Evolutionary conservation across 2,797 vertebrate species (phyloP).

Genomic region (Poliocrania exsul): DNA sequence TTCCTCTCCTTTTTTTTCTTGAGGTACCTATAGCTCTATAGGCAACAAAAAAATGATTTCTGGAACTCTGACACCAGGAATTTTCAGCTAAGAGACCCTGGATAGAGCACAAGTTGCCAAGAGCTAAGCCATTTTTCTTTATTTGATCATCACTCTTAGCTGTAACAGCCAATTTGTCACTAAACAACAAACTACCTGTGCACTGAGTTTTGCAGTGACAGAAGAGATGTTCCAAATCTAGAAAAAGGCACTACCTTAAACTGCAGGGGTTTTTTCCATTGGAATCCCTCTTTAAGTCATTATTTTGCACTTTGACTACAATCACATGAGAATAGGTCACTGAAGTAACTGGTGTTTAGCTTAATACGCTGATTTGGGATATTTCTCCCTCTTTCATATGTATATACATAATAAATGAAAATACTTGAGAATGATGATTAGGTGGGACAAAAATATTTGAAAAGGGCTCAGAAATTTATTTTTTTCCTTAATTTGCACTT

Average conservation of each 20-base stretch:
- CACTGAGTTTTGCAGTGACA: neutral
- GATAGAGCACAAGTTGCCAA: neutral
- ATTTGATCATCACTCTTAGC: neutral
- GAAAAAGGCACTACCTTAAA: neutral
- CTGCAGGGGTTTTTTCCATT: neutral
- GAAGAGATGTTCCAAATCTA: neutral
- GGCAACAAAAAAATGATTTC: neutral
- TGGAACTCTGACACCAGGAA: neutral
- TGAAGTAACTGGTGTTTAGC: neutral
- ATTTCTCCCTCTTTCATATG: neutral
- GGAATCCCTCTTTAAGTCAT: neutral
- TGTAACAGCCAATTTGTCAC: neutral
- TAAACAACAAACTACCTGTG: neutral
- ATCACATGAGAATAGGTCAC: neutral
- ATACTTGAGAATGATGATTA: neutral
- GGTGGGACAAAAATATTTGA: constrained; percentile 20
- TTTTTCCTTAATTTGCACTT: neutral
- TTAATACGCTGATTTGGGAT: neutral
- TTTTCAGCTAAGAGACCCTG: neutral
- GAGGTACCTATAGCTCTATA: neutral
- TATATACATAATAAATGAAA: neutral
- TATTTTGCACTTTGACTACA: neutral
- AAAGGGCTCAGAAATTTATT: neutral
- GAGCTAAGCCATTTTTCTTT: neutral
- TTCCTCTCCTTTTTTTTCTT: neutral